These are phyloP conservation scores for Pomatorhinus ruficollis DNA, from an alignment of 2,113 vertebrate species.

Conservation along the genomic window DNA sequence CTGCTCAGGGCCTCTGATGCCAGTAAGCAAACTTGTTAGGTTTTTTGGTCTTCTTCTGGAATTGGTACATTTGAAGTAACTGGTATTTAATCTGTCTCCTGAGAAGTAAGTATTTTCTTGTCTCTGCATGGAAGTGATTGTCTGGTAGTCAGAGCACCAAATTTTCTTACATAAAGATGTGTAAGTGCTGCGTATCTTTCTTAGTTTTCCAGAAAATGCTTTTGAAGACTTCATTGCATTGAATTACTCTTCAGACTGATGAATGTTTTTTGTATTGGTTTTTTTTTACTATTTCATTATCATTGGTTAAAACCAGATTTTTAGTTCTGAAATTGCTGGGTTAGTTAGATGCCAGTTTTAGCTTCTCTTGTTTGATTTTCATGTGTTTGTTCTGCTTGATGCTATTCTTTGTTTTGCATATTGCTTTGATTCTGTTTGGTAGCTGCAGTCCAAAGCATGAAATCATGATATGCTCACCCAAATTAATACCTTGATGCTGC, in stretches of 20 bases:
- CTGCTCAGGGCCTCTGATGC: neutral
- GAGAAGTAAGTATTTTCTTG: neutral
- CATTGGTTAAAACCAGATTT: neutral
- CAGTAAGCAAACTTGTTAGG: neutral
- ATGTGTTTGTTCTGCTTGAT: neutral
- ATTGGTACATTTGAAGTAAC: neutral
- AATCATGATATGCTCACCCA: neutral
- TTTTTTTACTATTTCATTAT: neutral
- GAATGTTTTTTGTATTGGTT: neutral
- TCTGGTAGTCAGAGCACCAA: neutral
- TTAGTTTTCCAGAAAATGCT: neutral
- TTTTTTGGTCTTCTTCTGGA: neutral
- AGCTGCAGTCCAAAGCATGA: neutral
- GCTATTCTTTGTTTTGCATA: neutral
- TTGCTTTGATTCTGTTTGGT: neutral
- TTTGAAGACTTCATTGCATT: neutral
- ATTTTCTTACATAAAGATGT: neutral
- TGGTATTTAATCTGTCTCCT: neutral
- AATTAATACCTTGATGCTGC: neutral
- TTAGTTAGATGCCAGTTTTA: neutral
- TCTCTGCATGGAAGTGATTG: neutral
- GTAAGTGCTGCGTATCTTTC: neutral
- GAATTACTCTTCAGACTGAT: neutral
- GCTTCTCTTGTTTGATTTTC: neutral
- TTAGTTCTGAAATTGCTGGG: neutral